Evolutionary conservation across 1,140 invertebrate species (phyloP).

Genomic region (Sycobia sp.): DNA sequence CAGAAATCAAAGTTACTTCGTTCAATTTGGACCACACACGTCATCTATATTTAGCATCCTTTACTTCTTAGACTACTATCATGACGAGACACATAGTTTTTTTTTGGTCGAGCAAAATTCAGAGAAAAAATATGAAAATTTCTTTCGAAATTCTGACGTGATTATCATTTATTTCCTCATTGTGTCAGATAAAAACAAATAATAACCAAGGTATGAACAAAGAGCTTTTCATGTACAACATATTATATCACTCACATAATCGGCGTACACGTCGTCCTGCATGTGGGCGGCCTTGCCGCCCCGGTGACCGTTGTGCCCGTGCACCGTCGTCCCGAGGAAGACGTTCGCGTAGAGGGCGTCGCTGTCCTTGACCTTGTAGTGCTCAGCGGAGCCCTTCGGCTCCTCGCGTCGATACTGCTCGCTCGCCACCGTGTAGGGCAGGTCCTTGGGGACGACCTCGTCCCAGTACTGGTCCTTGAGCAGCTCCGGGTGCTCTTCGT

Average conservation of each 20-base stretch:
- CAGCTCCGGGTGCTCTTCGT: constrained; percentile 87
- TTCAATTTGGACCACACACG: too few species aligned
- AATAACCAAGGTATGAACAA: too few species aligned
- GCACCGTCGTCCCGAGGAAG: constrained; percentile 58
- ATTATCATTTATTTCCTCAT: too few species aligned
- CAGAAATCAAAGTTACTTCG: too few species aligned
- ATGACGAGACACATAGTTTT: too few species aligned
- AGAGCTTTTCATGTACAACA: too few species aligned
- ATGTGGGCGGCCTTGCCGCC: constrained; percentile 59
- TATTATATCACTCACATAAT: constrained; percentile 83
- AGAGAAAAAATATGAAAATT: too few species aligned
- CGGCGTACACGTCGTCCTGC: constrained; percentile 82
- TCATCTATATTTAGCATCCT: too few species aligned
- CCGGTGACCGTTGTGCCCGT: constrained; percentile 47
- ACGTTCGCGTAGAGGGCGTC: constrained; percentile 82
- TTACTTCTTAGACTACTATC: too few species aligned
- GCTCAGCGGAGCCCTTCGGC: constrained; percentile 82
- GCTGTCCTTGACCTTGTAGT: constrained; percentile 81
- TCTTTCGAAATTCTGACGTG: too few species aligned
- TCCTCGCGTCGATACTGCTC: constrained; percentile 81
- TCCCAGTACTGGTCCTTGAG: constrained; percentile 90
- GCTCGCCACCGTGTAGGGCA: constrained; percentile 84
- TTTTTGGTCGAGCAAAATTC: too few species aligned
- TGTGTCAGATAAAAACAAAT: too few species aligned
- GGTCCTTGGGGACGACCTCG: constrained; percentile 84